These are phyloP conservation scores for Ceriagrion tenellum DNA, from an alignment of 2,888 invertebrate species.

Conservation along the genomic window DNA sequence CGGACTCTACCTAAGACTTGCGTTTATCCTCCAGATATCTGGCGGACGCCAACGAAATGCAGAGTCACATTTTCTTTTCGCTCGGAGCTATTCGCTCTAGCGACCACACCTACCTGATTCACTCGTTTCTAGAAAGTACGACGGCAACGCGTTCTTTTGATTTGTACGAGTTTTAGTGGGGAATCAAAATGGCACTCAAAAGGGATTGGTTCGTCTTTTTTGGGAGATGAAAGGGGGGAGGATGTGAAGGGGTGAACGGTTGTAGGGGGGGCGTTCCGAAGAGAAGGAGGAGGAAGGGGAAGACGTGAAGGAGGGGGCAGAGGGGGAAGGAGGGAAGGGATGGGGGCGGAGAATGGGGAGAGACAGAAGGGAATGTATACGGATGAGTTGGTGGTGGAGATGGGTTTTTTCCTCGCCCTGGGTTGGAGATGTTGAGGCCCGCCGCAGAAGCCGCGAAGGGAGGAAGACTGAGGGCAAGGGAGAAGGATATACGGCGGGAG, in stretches of 20 bases:
- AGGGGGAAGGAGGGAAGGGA: neutral
- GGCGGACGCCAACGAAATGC: no score
- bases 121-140: no score
- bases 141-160: neutral
- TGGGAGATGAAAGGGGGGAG: neutral
- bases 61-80: no score
- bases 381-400: constrained; percentile 37
- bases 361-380: constrained; percentile 26
- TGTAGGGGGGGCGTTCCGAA: neutral
- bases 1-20: no score
- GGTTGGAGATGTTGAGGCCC: constrained; percentile 53
- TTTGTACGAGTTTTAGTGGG: neutral
- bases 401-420: constrained; percentile 44
- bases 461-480: neutral
- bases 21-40: no score
- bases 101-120: no score
- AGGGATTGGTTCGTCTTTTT: neutral
- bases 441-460: constrained; percentile 55
- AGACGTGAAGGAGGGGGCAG: neutral
- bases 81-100: no score
- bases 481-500: neutral
- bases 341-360: neutral
- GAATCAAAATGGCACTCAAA: constrained; percentile 37
- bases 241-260: neutral
- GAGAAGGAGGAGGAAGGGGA: neutral